Evolutionary conservation across 2,888 invertebrate species (phyloP).

Genomic region (Campopleginae sp.): DNA sequence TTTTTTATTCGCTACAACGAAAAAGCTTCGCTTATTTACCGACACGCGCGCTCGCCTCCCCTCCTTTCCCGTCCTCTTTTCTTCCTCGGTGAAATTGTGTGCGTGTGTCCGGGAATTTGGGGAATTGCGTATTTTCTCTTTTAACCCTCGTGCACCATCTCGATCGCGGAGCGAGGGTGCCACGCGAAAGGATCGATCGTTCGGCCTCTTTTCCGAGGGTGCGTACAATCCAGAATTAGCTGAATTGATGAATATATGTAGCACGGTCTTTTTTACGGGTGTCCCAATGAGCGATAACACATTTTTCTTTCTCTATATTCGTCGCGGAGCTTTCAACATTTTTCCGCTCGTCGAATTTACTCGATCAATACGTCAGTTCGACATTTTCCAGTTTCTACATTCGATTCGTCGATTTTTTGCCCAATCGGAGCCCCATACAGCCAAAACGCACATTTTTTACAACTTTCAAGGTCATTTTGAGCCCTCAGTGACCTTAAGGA

Average conservation of each 20-base stretch:
- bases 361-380: background rate
- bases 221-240: constrained; percentile 43
- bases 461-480: too few species aligned
- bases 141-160: constrained; percentile 22
- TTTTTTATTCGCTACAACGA: background rate
- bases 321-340: background rate
- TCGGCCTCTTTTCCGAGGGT: constrained; percentile 49
- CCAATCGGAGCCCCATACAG: too few species aligned
- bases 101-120: constrained; percentile 20
- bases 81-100: constrained; percentile 2
- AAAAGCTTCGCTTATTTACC: background rate
- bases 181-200: constrained; percentile 60
- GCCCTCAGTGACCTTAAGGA: too few species aligned
- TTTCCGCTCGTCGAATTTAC: background rate
- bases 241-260: constrained; percentile 12
- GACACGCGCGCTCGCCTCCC: background rate
- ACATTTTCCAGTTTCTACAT: background rate
- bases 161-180: constrained; percentile 34
- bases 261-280: background rate
- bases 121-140: constrained; percentile 26
- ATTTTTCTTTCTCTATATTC: background rate
- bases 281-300: background rate
- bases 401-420: background rate
- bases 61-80: background rate
- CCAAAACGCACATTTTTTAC: too few species aligned